Conservation (phyloP, 2,797 vertebrate genomes). For the Bradypus variegatus region DNA sequence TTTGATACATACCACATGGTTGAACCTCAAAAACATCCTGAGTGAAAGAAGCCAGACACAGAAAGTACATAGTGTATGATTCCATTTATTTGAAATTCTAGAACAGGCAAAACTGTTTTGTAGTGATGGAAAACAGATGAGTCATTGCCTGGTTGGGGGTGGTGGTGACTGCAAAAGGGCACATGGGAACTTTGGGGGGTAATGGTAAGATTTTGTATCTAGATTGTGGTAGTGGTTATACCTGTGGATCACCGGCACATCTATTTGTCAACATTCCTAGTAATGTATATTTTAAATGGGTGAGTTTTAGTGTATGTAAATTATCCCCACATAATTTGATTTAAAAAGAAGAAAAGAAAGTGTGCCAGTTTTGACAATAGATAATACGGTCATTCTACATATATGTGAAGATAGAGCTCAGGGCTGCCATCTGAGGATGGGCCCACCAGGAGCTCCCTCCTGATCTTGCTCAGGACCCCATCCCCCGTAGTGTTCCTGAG, state of each 20-base stretch:
- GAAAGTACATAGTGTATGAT: conserved; percentile 1
- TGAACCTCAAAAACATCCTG: conserved; percentile 10
- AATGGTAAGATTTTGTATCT: not conserved
- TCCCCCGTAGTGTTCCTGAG: not conserved
- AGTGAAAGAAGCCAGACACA: conserved; percentile 46
- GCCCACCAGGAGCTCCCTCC: not conserved
- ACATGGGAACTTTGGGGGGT: not conserved
- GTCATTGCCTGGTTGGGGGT: not conserved
- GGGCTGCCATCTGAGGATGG: not conserved
- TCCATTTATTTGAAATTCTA: conserved; percentile 42
- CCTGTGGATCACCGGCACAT: not conserved
- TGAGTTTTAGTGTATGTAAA: not conserved
- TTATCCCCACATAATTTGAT: not conserved
- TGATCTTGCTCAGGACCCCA: not conserved
- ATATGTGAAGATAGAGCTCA: not conserved
- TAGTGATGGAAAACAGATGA: conserved; percentile 32
- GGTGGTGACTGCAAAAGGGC: not conserved
- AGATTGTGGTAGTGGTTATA: not conserved
- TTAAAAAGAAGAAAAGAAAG: not conserved
- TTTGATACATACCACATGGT: not conserved
- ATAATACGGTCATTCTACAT: not conserved
- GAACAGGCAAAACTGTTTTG: conserved; percentile 27
- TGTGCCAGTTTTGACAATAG: not conserved
- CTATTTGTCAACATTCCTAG: not conserved
- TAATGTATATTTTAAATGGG: not conserved